These are phyloP conservation scores for Silurus lanzhouensis DNA, from an alignment of 2,797 vertebrate species.

Conservation along the genomic window DNA sequence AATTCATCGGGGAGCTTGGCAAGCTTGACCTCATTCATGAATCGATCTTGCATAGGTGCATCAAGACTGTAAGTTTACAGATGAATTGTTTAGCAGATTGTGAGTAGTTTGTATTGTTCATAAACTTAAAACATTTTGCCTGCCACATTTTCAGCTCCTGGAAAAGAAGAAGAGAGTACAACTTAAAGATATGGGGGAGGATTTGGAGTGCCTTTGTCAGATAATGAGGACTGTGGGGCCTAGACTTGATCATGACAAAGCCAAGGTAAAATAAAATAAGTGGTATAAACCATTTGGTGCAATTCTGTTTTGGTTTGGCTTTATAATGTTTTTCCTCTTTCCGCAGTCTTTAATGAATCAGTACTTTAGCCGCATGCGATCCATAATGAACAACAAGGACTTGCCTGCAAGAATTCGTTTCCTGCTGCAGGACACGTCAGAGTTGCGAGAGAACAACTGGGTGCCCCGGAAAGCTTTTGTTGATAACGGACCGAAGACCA, in stretches of 20 bases:
- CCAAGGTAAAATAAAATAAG: conserved; percentile 80
- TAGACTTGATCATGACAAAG: conserved; percentile 98
- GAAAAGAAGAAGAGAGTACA: conserved; percentile 99
- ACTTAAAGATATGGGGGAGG: conserved; percentile 99
- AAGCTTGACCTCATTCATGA: conserved; percentile 99
- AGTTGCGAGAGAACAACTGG: conserved; percentile 97
- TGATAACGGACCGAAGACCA: conserved; percentile 99
- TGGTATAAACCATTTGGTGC: too few relatives aligned
- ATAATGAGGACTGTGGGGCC: conserved; percentile 99
- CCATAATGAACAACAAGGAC: conserved; percentile 99
- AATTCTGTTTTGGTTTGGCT: not conserved
- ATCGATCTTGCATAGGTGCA: conserved; percentile 99
- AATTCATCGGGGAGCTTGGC: conserved; percentile 99
- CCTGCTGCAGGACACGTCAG: conserved; percentile 98
- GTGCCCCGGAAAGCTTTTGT: conserved; percentile 99
- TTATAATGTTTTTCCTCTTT: not conserved
- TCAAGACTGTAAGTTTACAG: conserved; percentile 93
- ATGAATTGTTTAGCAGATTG: fast-evolving
- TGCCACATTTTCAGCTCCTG: conserved; percentile 84
- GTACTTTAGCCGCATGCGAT: conserved; percentile 99
- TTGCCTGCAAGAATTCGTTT: conserved; percentile 99
- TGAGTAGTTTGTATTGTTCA: not conserved
- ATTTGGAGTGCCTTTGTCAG: conserved; percentile 99
- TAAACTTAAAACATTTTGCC: too few relatives aligned
- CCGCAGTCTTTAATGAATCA: conserved; percentile 98